A percentile compares a stretch with the other conserved stretches of the same genome.
Conservation (phyloP, 2,888 invertebrate species). For the Merodon equestris region DNA sequence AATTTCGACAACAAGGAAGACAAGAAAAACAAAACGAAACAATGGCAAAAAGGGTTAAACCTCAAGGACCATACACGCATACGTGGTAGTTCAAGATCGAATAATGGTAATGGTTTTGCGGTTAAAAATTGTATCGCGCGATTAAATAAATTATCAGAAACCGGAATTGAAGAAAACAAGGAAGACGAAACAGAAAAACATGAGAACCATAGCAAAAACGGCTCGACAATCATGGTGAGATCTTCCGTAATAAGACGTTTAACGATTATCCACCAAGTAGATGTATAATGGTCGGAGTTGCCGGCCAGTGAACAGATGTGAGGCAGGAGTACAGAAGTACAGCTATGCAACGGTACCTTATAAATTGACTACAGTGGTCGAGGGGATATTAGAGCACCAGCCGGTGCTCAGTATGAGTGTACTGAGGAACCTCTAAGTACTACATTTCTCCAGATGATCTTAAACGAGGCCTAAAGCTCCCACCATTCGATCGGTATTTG, state of each 20-base stretch:
- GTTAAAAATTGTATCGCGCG: conserved; percentile 42
- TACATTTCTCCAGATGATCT: too few species aligned
- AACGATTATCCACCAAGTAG: conserved; percentile 22
- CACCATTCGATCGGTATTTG: too few species aligned
- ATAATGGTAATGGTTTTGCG: conserved; percentile 38
- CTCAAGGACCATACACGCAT: conserved; percentile 38
- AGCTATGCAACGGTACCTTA: conserved; percentile 29
- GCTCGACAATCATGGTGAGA: conserved; percentile 24
- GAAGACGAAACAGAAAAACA: conserved; percentile 16
- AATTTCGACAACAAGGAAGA: not conserved
- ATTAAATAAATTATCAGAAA: conserved; percentile 42
- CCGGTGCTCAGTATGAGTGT: too few species aligned
- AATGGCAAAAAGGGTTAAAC: conserved; percentile 41
- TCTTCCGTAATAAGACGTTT: conserved; percentile 39
- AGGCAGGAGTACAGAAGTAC: conserved; percentile 18
- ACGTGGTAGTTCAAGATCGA: too few species aligned
- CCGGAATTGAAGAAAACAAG: conserved; percentile 30
- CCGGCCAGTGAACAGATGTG: conserved; percentile 34
- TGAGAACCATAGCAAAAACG: too few species aligned
- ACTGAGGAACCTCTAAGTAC: too few species aligned
- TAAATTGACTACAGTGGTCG: conserved; percentile 24
- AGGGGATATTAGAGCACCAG: too few species aligned
- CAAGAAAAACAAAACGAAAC: too few species aligned
- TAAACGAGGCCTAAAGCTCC: too few species aligned
- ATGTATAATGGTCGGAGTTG: not conserved